Percentiles rank a stretch among this genome's conserved stretches.
phyloP scores from a whole-genome alignment of 2,113 vertebrate species.

The Neolamprologus longior region DNA sequence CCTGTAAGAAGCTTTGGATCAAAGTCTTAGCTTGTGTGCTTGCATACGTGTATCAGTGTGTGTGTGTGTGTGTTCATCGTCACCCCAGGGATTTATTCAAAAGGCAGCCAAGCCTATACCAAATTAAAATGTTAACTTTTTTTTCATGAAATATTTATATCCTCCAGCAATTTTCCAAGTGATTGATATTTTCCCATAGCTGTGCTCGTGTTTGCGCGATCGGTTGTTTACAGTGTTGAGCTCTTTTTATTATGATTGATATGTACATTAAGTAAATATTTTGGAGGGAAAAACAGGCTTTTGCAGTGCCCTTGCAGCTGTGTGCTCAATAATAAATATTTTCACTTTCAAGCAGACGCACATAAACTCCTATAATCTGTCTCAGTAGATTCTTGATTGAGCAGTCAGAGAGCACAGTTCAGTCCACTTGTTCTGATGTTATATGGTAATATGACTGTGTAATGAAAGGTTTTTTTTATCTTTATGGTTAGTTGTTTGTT shows the following conservation, averaged over 20 bases:
- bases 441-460: neutral
- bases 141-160: slow-evolving; percentile 35
- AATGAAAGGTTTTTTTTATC: neutral
- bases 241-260: slow-evolving; percentile 16
- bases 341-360: neutral
- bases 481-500: neutral
- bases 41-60: neutral
- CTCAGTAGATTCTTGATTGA: neutral
- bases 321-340: neutral
- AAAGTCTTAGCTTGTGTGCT: slow-evolving; percentile 36
- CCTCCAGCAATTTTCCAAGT: neutral
- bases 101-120: slow-evolving; percentile 22
- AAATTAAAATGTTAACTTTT: slow-evolving; percentile 37
- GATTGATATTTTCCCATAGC: slow-evolving; percentile 21
- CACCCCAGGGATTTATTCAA: slow-evolving; percentile 40
- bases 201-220: neutral
- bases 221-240: slow-evolving; percentile 12
- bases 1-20: slow-evolving; percentile 56
- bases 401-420: neutral
- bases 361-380: neutral
- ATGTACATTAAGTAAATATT: slow-evolving; percentile 10
- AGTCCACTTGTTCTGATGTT: neutral
- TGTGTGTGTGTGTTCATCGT: neutral
- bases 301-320: neutral
- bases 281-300: neutral